Evolutionary conservation across 2,888 invertebrate species (phyloP), one percentile per base, ranked within the genome.

Genomic region (Drosophila vallismaia): DNA sequence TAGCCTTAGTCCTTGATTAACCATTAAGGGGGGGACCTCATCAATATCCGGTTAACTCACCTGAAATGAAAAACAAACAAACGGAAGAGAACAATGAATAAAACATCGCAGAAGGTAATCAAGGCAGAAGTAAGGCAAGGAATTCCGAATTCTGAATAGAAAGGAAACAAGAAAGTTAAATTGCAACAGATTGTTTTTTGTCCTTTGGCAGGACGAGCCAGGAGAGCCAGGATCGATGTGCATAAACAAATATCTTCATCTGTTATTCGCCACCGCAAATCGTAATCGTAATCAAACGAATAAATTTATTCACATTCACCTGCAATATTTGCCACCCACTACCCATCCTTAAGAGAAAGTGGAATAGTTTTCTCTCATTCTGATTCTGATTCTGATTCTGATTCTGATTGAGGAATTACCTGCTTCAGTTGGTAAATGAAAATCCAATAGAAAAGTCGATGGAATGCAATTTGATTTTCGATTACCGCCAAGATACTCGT

Each of bases 251-350:
- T 52, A 51, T 40, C 51, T 64, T 51, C 45, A 64, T 51, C 33
- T 64, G 50, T 45, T 33, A 24, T 24, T 19, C 36, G 54, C n/a
- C 36, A 45, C 14, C 19, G 24, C 44, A 29, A 26, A 19, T 33
- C 40, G 38, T 53, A 58, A 51, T 31, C 67, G 72, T 70, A 77
- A 78, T 79, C 82, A 73, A 57, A 63, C 68, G 76, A 78, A 71
- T 67, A 62, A 73, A 84, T 76, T 59, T 59, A 67, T 58, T 63
- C 58, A 53, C 58, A 72, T 57, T 60, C 63, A 67, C 58, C 63
- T 54, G 71, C 67, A 72, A 58, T 59, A 70, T 76, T 66, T 19
- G 33, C 14, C 12, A 6, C 12, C 6, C 26, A 44, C 14, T 14
- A 19, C 9, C 19, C n/a, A 6, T n/a, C 4, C 28, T 31, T 48